phyloP scores from a whole-genome alignment of 2,888 invertebrate genomes.

The Abscondita cerata region DNA sequence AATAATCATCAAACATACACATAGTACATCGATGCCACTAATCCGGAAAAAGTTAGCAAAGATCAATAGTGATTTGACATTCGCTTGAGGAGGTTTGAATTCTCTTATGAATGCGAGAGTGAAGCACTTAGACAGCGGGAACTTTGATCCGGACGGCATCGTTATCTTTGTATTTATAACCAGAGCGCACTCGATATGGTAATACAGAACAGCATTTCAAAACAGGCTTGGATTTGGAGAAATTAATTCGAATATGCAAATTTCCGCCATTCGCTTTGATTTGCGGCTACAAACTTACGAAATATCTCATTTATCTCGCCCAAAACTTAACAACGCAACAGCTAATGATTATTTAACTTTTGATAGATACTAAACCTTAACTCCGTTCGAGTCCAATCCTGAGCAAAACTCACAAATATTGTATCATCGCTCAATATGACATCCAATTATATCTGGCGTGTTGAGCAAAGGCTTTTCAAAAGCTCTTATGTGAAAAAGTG shows the following conservation, averaged over 20 bases:
- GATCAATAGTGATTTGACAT: slow-evolving; percentile 39
- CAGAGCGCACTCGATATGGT: slow-evolving; percentile 42
- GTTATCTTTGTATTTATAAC: slow-evolving; percentile 45
- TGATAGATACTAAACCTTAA: background rate
- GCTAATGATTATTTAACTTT: background rate
- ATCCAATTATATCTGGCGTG: slow-evolving; percentile 43
- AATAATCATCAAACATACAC: background rate
- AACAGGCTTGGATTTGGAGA: slow-evolving; percentile 30
- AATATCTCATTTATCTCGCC: background rate
- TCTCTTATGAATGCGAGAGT: slow-evolving; percentile 41
- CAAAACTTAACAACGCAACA: background rate
- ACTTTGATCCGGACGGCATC: slow-evolving; percentile 44
- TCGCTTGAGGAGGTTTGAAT: slow-evolving; percentile 44
- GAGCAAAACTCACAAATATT: slow-evolving; percentile 28
- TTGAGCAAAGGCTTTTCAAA: slow-evolving; percentile 39
- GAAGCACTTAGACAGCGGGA: slow-evolving; percentile 42
- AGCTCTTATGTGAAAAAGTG: slow-evolving; percentile 30
- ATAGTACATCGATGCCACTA: slow-evolving; percentile 1
- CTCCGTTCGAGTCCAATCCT: slow-evolving; percentile 16
- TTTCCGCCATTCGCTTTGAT: slow-evolving; percentile 17
- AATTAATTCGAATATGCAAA: slow-evolving; percentile 34
- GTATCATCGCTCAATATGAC: slow-evolving; percentile 35
- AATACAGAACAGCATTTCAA: slow-evolving; percentile 34
- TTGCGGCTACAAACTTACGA: slow-evolving; percentile 9
- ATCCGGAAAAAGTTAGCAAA: slow-evolving; percentile 32